Conservation (phyloP, 2,113 vertebrate genomes). For the Solea solea region DNA sequence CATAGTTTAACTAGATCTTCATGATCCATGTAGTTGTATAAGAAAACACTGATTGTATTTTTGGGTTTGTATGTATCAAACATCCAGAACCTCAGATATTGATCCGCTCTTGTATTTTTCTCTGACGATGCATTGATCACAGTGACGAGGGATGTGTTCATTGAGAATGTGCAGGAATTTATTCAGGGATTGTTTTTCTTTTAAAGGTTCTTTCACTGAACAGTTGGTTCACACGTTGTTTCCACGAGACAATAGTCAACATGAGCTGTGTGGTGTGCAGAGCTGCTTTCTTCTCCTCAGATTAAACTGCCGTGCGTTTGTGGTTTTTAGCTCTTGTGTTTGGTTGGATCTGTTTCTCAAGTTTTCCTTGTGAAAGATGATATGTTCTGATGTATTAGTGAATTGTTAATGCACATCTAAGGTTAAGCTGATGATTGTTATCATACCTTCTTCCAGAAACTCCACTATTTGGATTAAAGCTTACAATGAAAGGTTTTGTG, state of each 20-base stretch:
- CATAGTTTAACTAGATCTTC: too few species aligned
- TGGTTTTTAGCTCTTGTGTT: constrained; percentile 18
- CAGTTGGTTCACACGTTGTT: constrained; percentile 1
- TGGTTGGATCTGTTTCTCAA: not conserved
- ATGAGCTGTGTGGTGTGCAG: too few species aligned
- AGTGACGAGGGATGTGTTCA: too few species aligned
- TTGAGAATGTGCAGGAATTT: not conserved
- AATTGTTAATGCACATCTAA: not conserved
- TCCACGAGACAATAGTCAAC: not conserved
- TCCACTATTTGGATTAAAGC: too few species aligned
- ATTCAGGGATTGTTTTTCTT: constrained; percentile 10
- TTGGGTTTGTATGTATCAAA: too few species aligned
- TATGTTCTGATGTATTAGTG: not conserved
- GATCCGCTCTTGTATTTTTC: too few species aligned
- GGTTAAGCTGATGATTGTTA: not conserved
- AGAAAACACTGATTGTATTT: too few species aligned
- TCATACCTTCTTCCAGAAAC: not conserved
- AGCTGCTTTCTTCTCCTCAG: not conserved
- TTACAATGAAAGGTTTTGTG: not conserved
- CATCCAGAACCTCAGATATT: too few species aligned
- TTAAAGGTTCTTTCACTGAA: constrained; percentile 20
- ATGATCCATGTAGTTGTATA: too few species aligned
- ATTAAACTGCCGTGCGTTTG: not conserved
- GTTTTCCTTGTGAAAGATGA: not conserved
- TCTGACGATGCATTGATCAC: too few species aligned